Evolutionary conservation across 2,888 invertebrate species (phyloP), one percentile per base, ranked within the genome.

Genomic region (Napeogenes sylphis): DNA sequence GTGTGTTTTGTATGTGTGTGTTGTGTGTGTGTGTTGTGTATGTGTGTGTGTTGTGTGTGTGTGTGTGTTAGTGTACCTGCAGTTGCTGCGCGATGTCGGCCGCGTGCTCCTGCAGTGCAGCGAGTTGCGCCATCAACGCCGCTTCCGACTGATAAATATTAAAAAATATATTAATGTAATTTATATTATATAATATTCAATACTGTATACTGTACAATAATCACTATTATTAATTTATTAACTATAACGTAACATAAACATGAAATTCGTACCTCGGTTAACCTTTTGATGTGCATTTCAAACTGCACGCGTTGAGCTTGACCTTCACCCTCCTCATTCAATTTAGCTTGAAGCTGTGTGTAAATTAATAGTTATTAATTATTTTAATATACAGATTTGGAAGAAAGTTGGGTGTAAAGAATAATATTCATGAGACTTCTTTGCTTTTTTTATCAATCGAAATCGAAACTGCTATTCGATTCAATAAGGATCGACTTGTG

Each of bases 221-320:
- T 21, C 21, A 21, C 6, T 35, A 35, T 35, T 5, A 1, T 1
- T 3, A 35, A 4, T 35, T 35, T 35, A 35, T 35, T 35, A 35
- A 42, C 8, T 42, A 42, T 3, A 10, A 42, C 10, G 10, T 42
- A 35, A 35, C 10, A 42, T 42, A 10, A 42, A 42, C 42, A 3
- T 10, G 10, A 10, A 2, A 45, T 54, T 42, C 14, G 75, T 68
- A 87, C 89, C 75, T 94, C 94, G 12, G 93, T 92, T 71, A 93
- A 85, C 72, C 92, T 91, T 66, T 92, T 91, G 61, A 94, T 91
- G 71, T 93, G 93, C 74, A 93, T 85, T 72, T 94, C 94, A 82
- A 94, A 82, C 73, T 94, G 93, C 62, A 93, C 92, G 21, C 92
- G 86, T 71, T 94, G 93, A 4, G 92, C 89, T 65, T 93, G 92